phyloP scores from a whole-genome alignment of 2,888 invertebrate species.

The Eristalis intricaria region DNA sequence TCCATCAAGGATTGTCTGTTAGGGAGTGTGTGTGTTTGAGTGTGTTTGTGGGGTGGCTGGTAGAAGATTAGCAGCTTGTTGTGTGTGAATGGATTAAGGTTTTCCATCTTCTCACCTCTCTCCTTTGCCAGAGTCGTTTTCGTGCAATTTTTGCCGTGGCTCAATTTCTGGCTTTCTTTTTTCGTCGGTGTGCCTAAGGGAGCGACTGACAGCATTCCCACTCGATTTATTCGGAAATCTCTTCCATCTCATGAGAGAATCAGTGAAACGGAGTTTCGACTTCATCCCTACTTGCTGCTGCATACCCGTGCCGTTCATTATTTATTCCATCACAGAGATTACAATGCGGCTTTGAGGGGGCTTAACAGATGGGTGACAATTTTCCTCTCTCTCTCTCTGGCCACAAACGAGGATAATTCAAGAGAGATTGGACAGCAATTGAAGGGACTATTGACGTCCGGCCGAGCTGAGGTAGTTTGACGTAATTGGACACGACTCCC shows the following conservation, averaged over 20 bases:
- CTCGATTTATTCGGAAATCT: conserved; percentile 66
- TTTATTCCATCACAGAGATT: conserved; percentile 70
- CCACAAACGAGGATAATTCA: background rate
- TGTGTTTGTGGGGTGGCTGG: conserved; percentile 1
- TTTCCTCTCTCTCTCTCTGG: background rate
- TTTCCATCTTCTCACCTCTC: conserved; percentile 62
- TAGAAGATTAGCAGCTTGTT: conserved; percentile 66
- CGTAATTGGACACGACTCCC: background rate
- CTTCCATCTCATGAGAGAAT: conserved; percentile 46
- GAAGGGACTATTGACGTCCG: conserved; percentile 5
- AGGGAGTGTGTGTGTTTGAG: conserved; percentile 12
- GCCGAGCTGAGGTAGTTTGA: background rate
- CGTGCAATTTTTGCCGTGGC: background rate
- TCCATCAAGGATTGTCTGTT: conserved; percentile 50
- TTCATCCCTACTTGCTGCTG: conserved; percentile 46
- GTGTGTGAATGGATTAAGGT: conserved; percentile 66
- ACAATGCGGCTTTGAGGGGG: conserved; percentile 57
- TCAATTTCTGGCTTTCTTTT: background rate
- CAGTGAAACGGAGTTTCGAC: conserved; percentile 42
- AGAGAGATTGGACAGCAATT: conserved; percentile 35
- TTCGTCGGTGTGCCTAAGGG: background rate
- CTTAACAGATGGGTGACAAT: conserved; percentile 63
- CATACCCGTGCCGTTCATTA: conserved; percentile 64
- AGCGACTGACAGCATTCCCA: conserved; percentile 22
- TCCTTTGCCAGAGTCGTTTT: background rate